Base-by-base conservation (phyloP, 2,888 invertebrate genomes). In the Marasmarcha lunaedactyla region DNA sequence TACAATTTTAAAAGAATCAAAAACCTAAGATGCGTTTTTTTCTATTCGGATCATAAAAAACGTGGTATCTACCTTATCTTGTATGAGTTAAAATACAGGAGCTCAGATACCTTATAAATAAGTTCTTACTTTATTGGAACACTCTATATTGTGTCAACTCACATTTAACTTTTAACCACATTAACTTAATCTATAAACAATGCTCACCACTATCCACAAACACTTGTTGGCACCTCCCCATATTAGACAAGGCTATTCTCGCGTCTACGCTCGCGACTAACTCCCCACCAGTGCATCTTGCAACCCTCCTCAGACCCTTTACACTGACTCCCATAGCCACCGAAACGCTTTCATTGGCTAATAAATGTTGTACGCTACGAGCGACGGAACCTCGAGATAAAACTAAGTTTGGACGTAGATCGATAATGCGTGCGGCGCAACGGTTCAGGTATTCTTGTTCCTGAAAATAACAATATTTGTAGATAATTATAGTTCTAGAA, bases 321-420 rank as follows among this genome's bases (percentile, higher is more conserved):
- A 52, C 49, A 54, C 96, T 93, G 1, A 97, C 94, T 63, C 94
- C 94, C 36, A 92, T 83, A 0, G 96, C 92, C 9, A 98, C 84
- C 0, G 96, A 95, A n/a, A 97, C 91, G 25, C 64, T 59, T 26
- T 86, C 56, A 87, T 86, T 44, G 1, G 93, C 85, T 39, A 98
- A 83, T 59, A 93, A 89, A 57, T 96, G 94, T 73, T 96, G 95
- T 9, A 98, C 98, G 33, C 91, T 83, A 60, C 85, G 92, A 52
- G 92, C 90, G 6, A 95, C 96, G 37, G 91, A 90, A 49, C 95
- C 92, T 59, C 95, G 94, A 0, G 97, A 97, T 27, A 99, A 74
- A 15, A 99, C 91, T 15, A 98, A 87, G 56, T 93, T 89, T 0
- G 98, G 97, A 27, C 90, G 88, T 42, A 96, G 86, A 11, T 92